A percentile compares a stretch with the other conserved stretches of the same genome.
Conservation (phyloP, 1,140 invertebrate genomes). For the Psilanteris sp. region DNA sequence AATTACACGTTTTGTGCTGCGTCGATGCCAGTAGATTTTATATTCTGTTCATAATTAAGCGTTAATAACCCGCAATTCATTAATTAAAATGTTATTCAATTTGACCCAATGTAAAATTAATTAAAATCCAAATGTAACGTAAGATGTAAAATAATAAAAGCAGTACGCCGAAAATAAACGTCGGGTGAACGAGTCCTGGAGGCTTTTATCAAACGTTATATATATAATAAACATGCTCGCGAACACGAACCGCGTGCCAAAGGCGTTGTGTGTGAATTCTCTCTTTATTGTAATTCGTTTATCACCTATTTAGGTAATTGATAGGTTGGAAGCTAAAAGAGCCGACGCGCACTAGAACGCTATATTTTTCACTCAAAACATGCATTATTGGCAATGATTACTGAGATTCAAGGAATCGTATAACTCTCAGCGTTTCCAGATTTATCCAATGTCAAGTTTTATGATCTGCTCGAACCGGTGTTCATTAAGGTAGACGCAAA, state of each 20-base stretch:
- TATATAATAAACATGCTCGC: slow-evolving; percentile 47
- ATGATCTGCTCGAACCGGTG: slow-evolving; percentile 28
- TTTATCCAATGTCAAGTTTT: slow-evolving; percentile 50
- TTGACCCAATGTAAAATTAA: no score
- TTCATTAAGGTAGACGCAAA: slow-evolving; percentile 41
- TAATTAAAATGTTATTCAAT: no score
- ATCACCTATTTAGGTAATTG: slow-evolving; percentile 56
- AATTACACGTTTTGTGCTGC: no score
- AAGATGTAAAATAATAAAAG: no score
- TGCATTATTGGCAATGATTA: slow-evolving; percentile 28
- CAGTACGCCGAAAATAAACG: slow-evolving; percentile 36
- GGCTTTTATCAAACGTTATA: slow-evolving; percentile 48
- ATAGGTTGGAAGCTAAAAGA: slow-evolving; percentile 38
- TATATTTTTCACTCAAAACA: slow-evolving; percentile 40
- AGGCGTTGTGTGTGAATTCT: slow-evolving; percentile 35
- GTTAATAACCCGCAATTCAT: no score
- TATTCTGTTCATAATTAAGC: no score
- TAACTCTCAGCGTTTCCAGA: slow-evolving; percentile 38
- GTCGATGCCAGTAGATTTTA: no score
- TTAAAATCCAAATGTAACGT: no score
- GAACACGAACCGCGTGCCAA: slow-evolving; percentile 57
- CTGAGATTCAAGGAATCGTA: slow-evolving; percentile 32
- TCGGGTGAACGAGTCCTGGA: slow-evolving; percentile 16
- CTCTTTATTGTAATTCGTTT: slow-evolving; percentile 55
- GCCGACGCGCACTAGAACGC: slow-evolving; percentile 16